Evolutionary conservation across 2,113 vertebrate species (phyloP).

Genomic region (Pelecanus crispus): DNA sequence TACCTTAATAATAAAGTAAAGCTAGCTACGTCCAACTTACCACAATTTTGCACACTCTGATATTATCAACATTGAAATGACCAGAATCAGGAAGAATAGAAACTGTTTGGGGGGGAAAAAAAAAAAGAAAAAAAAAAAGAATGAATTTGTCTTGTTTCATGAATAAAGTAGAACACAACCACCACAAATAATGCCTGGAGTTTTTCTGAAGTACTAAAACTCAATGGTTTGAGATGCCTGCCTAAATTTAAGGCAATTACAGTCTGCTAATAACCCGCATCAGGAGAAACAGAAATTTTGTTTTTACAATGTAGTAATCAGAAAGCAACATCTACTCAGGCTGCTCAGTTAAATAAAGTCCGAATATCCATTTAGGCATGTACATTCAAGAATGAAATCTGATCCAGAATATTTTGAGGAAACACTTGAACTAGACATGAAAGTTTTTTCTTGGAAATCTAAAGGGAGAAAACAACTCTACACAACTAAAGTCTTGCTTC

Average conservation of each 20-base stretch:
- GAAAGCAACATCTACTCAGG: not conserved
- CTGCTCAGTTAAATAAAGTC: not conserved
- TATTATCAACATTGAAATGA: slow-evolving; percentile 93
- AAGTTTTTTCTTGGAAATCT: not conserved
- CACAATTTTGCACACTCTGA: slow-evolving; percentile 98
- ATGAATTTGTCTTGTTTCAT: not conserved
- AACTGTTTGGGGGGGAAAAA: slow-evolving; percentile 64
- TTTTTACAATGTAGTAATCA: not conserved
- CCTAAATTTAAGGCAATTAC: not conserved
- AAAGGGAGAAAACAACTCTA: not conserved
- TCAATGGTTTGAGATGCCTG: not conserved
- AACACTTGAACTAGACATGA: not conserved
- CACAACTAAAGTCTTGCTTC: not conserved
- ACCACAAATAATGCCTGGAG: not conserved
- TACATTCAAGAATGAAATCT: not conserved
- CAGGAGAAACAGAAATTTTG: not conserved
- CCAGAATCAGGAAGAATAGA: slow-evolving; percentile 92
- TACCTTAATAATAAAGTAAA: not conserved
- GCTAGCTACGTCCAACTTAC: slow-evolving; percentile 71
- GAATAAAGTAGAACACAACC: not conserved
- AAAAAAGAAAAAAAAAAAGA: fast-evolving
- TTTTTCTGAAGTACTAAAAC: not conserved
- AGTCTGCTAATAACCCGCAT: not conserved
- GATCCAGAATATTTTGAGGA: not conserved
- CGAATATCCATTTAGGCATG: not conserved